phyloP scores from a whole-genome alignment of 2,113 vertebrate genomes.

The Psittacara wagleri region DNA sequence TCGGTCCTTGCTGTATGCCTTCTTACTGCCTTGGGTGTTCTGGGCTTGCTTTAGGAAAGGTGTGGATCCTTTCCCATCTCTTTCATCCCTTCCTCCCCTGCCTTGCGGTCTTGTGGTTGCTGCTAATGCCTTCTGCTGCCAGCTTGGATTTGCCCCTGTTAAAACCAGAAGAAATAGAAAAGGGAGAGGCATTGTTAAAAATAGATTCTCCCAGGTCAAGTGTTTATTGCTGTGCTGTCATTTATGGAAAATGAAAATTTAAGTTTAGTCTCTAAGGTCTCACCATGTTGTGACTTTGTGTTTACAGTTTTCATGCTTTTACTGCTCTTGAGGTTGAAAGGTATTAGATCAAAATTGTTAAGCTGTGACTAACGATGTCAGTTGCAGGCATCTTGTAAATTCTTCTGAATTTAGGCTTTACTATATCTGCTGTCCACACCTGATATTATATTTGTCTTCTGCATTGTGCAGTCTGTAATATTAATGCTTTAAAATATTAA shows the following conservation, averaged over 20 bases:
- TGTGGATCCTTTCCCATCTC: not conserved
- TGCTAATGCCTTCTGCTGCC: not conserved
- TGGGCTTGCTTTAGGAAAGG: not conserved
- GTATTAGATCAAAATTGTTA: not conserved
- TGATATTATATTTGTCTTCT: not conserved
- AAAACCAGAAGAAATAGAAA: not conserved
- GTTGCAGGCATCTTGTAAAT: not conserved
- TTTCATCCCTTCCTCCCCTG: not conserved
- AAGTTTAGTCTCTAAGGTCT: not conserved
- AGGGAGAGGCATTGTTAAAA: not conserved
- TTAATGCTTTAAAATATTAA: conserved; percentile 1
- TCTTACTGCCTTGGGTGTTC: not conserved
- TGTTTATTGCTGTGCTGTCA: not conserved
- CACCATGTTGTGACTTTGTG: not conserved
- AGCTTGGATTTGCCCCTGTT: not conserved
- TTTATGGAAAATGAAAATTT: not conserved
- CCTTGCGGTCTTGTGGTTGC: rapidly evolving
- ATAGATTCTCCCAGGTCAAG: not conserved
- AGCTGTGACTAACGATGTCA: not conserved
- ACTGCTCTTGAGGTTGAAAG: not conserved
- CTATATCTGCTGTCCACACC: not conserved
- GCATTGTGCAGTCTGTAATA: not conserved
- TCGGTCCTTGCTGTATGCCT: not conserved
- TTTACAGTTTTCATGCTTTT: not conserved
- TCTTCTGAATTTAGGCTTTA: not conserved